A percentile compares a stretch with the other conserved stretches of the same genome.
Conservation (phyloP, 2,888 invertebrate genomes). For the Hyposoter didymator region DNA sequence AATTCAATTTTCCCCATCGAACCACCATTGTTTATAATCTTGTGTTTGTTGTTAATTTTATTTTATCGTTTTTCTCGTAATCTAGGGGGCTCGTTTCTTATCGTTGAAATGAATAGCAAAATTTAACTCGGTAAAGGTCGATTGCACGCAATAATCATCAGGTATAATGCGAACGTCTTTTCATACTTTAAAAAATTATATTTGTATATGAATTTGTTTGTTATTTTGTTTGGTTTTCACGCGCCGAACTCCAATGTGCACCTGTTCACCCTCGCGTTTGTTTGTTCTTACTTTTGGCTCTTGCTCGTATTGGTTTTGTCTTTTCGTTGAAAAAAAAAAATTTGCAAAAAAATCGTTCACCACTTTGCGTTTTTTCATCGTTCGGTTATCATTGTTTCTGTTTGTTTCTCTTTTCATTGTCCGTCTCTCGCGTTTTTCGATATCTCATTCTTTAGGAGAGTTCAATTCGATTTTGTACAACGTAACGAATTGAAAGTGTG, state of each 20-base stretch:
- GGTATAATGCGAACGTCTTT: conserved; percentile 71
- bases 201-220: conserved; percentile 68
- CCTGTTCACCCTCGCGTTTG: conserved; percentile 38
- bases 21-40: conserved; percentile 22
- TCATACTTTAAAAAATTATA: conserved; percentile 74
- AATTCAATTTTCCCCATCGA: conserved; percentile 14
- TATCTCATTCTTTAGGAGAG: conserved; percentile 57
- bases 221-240: conserved; percentile 41
- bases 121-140: conserved; percentile 64
- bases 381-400: neutral
- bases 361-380: neutral
- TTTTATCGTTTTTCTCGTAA: neutral
- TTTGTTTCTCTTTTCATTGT: conserved; percentile 26
- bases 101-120: conserved; percentile 51
- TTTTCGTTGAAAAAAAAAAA: conserved; percentile 8
- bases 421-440: conserved; percentile 27
- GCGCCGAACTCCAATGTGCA: conserved; percentile 22
- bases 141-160: conserved; percentile 72
- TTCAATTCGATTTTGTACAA: conserved; percentile 70
- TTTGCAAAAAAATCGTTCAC: conserved; percentile 3
- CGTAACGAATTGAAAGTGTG: conserved; percentile 73
- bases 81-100: conserved; percentile 8
- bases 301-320: conserved; percentile 33
- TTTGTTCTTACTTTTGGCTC: conserved; percentile 44
- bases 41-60: conserved; percentile 2